Evolutionary conservation across 2,113 vertebrate species (phyloP).

Genomic region (Taurulus bubalis): DNA sequence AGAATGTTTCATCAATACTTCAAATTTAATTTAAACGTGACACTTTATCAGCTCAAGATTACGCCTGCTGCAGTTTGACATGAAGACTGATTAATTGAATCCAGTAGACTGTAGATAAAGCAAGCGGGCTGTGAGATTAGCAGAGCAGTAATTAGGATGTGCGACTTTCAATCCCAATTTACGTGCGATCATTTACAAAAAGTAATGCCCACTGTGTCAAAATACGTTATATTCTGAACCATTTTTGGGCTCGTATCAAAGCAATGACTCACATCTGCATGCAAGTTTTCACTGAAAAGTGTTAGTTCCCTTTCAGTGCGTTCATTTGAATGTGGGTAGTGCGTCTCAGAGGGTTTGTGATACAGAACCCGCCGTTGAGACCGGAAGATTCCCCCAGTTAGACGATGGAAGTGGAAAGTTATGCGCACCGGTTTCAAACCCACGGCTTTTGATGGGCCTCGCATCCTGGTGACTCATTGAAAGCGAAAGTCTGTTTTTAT

Average conservation of each 20-base stretch:
- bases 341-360: too few species aligned
- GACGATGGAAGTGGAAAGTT: too few species aligned
- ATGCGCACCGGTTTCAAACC: not conserved
- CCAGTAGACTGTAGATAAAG: not conserved
- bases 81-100: not conserved
- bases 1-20: not conserved
- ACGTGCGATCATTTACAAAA: not conserved
- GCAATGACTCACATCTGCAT: not conserved
- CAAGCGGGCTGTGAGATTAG: not conserved
- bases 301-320: not conserved
- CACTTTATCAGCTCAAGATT: not conserved
- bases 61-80: not conserved
- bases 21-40: not conserved
- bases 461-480: not conserved
- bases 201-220: not conserved
- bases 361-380: too few species aligned
- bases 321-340: not conserved
- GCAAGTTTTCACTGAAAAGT: not conserved
- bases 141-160: not conserved
- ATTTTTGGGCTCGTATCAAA: not conserved
- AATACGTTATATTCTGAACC: not conserved
- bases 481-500: not conserved
- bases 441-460: not conserved
- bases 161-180: not conserved
- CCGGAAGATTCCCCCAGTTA: too few species aligned